Evolutionary conservation across 2,888 invertebrate genomes (phyloP), one percentile per base, ranked within the genome.

Genomic region (Epirrita christyi): DNA sequence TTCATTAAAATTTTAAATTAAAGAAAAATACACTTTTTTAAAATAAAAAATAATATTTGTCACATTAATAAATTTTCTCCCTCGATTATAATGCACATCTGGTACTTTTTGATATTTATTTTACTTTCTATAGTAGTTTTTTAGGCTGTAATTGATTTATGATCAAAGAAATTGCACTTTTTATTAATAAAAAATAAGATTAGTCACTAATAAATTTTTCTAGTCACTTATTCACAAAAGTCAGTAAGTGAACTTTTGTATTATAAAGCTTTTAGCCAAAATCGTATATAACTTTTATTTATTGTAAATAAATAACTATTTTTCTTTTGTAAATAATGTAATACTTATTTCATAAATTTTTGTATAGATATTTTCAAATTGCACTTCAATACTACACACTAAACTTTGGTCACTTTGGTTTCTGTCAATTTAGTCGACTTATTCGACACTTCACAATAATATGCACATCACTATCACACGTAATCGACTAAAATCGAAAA

Each of bases 321-420:
- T 7, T 32, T 32, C 36, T 14, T 37, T 34, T 53, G 32, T 45
- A 46, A 46, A 46, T 45, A 40, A 11, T 11, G 11, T 15, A 21
- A 21, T 3, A 21, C 21, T 21, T 21, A 21, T 21, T 21, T 21
- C 21, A 3, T 4, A 3, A 21, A 3, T 21, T 4, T 21, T 21
- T 21, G 21, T 21, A 21, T 21, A 10, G 7, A 32, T 13, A 53
- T 32, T 46, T 21, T 14, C 2, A 9, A 40, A 54, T 46, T 55
- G 50, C 62, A 64, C 54, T 65, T 15, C 41, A 38, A 11, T 46
- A 37, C 53, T 46, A 32, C 53, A 54, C 2, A 3, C 49, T 51
- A 56, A 43, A 14, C 56, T 61, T 60, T 59, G 62, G 57, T 59
- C 59, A 63, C 64, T 67, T 67, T 63, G 59, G 59, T 58, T 37